Evolutionary conservation across 2,113 vertebrate species (phyloP).

Genomic region (Seriola aureovittata): DNA sequence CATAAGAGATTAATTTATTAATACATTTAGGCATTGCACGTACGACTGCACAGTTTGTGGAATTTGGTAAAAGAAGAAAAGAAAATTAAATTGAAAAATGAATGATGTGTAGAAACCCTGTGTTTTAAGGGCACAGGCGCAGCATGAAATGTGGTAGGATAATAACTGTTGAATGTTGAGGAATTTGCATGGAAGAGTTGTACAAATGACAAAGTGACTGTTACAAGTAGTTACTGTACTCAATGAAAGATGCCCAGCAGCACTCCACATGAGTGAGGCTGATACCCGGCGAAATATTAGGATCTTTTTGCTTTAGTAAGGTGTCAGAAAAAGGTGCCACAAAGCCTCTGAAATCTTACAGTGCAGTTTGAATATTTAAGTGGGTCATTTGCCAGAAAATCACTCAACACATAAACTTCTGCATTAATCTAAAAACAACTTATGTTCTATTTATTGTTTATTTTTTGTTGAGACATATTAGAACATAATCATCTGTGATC

Average conservation of each 20-base stretch:
- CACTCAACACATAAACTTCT: too few relatives aligned
- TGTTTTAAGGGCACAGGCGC: background rate
- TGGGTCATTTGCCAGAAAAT: background rate
- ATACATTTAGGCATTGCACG: too few relatives aligned
- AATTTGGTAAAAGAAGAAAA: background rate
- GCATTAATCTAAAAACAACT: background rate
- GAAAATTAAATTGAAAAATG: background rate
- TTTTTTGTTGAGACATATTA: background rate
- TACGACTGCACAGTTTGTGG: background rate
- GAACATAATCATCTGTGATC: background rate
- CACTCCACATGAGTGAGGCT: background rate
- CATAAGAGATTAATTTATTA: background rate
- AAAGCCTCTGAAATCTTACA: too few relatives aligned
- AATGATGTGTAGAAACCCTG: background rate
- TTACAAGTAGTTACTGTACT: slow-evolving; percentile 1
- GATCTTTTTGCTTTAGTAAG: background rate
- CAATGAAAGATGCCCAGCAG: background rate
- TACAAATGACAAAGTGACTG: background rate
- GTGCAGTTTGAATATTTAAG: background rate
- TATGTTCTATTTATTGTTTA: background rate
- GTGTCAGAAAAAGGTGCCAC: background rate
- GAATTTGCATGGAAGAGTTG: background rate
- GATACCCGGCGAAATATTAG: background rate
- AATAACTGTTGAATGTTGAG: slow-evolving; percentile 2
- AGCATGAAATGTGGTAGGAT: slow-evolving; percentile 8